Conservation (phyloP, 2,113 vertebrate genomes). For the Theristicus caerulescens region DNA sequence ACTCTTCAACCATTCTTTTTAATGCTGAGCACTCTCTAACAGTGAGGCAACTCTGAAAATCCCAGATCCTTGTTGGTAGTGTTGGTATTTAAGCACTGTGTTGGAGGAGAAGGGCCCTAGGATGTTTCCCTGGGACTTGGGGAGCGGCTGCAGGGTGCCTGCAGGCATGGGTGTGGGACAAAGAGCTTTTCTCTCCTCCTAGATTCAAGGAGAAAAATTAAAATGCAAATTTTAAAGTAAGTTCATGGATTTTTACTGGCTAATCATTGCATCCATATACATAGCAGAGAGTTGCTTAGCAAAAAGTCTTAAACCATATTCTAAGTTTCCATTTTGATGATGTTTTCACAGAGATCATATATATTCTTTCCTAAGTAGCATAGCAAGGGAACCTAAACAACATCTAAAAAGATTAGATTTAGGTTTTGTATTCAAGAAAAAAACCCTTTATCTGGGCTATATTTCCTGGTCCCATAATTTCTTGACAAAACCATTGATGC, state of each 20-base stretch:
- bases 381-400: not conserved
- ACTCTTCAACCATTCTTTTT: not conserved
- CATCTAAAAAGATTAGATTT: not conserved
- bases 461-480: not conserved
- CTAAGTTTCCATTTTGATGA: not conserved
- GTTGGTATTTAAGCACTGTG: not conserved
- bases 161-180: not conserved
- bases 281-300: not conserved
- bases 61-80: fast-evolving
- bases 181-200: not conserved
- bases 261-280: not conserved
- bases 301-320: not conserved
- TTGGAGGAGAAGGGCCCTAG: not conserved
- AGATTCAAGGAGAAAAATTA: not conserved
- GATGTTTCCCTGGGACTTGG: no score
- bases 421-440: not conserved
- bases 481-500: not conserved
- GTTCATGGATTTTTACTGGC: not conserved
- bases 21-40: not conserved
- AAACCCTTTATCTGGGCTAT: not conserved
- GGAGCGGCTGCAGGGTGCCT: not conserved
- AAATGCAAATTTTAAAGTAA: not conserved
- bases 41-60: not conserved
- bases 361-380: no score
- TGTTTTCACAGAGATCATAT: not conserved